phyloP scores from a whole-genome alignment of 1,140 invertebrate genomes.

The Trissolcus basalis region DNA sequence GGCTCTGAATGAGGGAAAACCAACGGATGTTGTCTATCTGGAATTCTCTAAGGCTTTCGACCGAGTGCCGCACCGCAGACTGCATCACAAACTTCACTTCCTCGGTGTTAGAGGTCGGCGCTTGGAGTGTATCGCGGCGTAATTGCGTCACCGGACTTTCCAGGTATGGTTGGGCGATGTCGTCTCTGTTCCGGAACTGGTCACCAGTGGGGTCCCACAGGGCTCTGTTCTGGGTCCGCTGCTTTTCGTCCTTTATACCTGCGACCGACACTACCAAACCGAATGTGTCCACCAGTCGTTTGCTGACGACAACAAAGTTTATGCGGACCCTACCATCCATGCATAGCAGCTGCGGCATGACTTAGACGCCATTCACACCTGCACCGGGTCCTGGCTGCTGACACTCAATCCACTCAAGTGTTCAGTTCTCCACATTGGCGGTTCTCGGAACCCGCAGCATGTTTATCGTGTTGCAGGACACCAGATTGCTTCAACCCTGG shows the following conservation, averaged over 20 bases:
- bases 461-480: too few species aligned
- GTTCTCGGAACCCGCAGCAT: too few species aligned
- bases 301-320: neutral
- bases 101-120: neutral
- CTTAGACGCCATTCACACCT: too few species aligned
- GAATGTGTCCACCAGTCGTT: neutral
- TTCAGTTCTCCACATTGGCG: too few species aligned
- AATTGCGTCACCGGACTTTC: neutral
- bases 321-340: neutral
- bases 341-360: neutral
- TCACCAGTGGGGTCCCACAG: conserved; percentile 1
- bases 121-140: neutral
- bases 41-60: conserved; percentile 2
- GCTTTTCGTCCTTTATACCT: neutral
- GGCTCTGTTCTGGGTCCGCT: neutral
- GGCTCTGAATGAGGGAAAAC: neutral
- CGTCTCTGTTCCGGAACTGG: neutral
- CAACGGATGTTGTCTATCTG: conserved; percentile 1
- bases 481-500: too few species aligned
- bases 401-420: too few species aligned
- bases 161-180: neutral
- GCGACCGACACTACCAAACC: neutral
- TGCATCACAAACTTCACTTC: neutral
- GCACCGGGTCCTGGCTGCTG: too few species aligned
- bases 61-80: neutral